Conservation (phyloP, 2,113 vertebrate genomes). For the Thunnus thynnus region DNA sequence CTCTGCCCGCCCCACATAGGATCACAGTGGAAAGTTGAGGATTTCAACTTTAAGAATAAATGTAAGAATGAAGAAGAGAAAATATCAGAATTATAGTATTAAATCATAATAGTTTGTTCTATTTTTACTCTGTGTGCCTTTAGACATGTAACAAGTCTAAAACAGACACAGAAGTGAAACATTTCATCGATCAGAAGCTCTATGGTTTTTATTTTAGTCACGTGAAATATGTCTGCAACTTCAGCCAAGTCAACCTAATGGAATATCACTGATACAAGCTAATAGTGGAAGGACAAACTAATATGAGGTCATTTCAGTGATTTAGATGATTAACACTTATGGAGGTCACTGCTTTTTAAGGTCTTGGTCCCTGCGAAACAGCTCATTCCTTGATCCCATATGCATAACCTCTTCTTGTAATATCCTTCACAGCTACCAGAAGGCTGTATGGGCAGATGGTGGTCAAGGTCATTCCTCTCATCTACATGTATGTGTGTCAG, state of each 20-base stretch:
- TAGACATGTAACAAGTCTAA: neutral
- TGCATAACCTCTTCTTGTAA: slow-evolving; percentile 19
- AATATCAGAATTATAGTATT: too few species aligned
- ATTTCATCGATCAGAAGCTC: neutral
- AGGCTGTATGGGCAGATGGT: slow-evolving; percentile 50
- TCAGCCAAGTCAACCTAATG: slow-evolving; percentile 4
- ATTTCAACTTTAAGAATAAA: too few species aligned
- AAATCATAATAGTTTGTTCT: neutral
- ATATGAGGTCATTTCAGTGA: slow-evolving; percentile 30
- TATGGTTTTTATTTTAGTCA: slow-evolving; percentile 18
- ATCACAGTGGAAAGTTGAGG: too few species aligned
- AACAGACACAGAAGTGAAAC: slow-evolving; percentile 2
- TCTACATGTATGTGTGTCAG: slow-evolving; percentile 39
- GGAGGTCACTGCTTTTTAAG: slow-evolving; percentile 33
- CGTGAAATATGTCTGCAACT: slow-evolving; percentile 7
- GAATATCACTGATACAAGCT: slow-evolving; percentile 19
- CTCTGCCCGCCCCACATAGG: too few species aligned
- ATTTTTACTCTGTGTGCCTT: neutral
- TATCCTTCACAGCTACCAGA: slow-evolving; percentile 18
- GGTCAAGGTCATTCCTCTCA: slow-evolving; percentile 51
- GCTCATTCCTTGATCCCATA: slow-evolving; percentile 31
- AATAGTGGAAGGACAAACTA: slow-evolving; percentile 30
- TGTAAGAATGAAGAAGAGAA: too few species aligned
- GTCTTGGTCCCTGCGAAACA: neutral
- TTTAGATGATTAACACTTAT: slow-evolving; percentile 43